Percentiles rank a stretch among this genome's conserved stretches.
Evolutionary conservation across 2,888 invertebrate species (phyloP).

Genomic region (Noctuana brunneofusca): DNA sequence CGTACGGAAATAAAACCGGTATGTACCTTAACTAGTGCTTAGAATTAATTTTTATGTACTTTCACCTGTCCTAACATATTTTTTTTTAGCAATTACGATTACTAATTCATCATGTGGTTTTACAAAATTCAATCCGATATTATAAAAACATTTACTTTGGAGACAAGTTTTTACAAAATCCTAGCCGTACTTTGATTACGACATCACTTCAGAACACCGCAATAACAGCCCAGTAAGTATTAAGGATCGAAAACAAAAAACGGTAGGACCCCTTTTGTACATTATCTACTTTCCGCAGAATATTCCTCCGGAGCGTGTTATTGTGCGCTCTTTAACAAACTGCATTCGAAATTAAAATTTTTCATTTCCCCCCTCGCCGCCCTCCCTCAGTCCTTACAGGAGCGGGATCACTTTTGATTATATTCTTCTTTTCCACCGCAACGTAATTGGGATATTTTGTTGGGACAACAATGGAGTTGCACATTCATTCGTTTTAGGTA

Average conservation of each 20-base stretch:
- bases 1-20: too few relatives aligned
- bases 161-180: neutral
- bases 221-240: conserved; percentile 45
- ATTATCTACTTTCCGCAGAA: conserved; percentile 68
- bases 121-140: too few relatives aligned
- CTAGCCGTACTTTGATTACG: conserved; percentile 23
- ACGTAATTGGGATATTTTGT: conserved; percentile 80
- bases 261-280: conserved; percentile 68
- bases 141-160: neutral
- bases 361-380: conserved; percentile 61
- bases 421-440: conserved; percentile 71
- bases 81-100: too few relatives aligned
- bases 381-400: conserved; percentile 50
- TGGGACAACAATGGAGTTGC: conserved; percentile 72
- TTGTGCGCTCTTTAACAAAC: conserved; percentile 80
- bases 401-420: conserved; percentile 77
- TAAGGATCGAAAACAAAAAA: conserved; percentile 67
- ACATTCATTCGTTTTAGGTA: conserved; percentile 76
- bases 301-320: conserved; percentile 64
- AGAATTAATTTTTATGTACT: too few relatives aligned
- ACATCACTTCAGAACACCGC: conserved; percentile 27
- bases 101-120: too few relatives aligned
- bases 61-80: too few relatives aligned
- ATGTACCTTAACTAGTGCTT: too few relatives aligned
- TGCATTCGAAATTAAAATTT: conserved; percentile 82